These are phyloP conservation scores for Perca schrenkii DNA, from an alignment of 2,113 vertebrate genomes.

Conservation along the genomic window DNA sequence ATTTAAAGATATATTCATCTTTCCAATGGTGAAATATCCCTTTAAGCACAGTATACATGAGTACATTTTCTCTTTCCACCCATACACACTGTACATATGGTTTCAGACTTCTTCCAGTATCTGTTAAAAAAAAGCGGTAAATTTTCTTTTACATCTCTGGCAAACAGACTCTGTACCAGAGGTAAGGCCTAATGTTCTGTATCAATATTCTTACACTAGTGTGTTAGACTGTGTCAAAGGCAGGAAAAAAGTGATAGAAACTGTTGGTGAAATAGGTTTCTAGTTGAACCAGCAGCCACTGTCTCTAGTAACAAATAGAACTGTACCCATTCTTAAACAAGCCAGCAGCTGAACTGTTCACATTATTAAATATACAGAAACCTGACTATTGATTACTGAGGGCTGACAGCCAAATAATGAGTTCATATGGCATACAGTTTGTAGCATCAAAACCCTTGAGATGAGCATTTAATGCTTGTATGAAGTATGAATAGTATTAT, in stretches of 20 bases:
- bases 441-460: constrained; percentile 7
- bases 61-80: too few relatives aligned
- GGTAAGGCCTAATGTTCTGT: not conserved
- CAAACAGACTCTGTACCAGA: too few relatives aligned
- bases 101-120: too few relatives aligned
- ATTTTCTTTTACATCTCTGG: too few relatives aligned
- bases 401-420: not conserved
- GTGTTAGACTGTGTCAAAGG: not conserved
- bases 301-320: not conserved
- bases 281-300: not conserved
- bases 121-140: too few relatives aligned
- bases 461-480: constrained; percentile 14
- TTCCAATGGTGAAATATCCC: too few relatives aligned
- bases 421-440: not conserved
- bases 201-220: not conserved
- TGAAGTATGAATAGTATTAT: constrained; percentile 12
- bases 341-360: too few relatives aligned
- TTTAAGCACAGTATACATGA: too few relatives aligned
- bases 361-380: too few relatives aligned
- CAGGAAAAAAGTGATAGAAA: not conserved
- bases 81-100: too few relatives aligned
- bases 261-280: not conserved
- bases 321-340: not conserved
- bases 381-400: constrained; percentile 6
- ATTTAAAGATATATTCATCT: too few relatives aligned